Percentiles rank a stretch among this genome's conserved stretches.
Conservation (phyloP, 2,113 vertebrate species). For the Lampris megalopsis region DNA sequence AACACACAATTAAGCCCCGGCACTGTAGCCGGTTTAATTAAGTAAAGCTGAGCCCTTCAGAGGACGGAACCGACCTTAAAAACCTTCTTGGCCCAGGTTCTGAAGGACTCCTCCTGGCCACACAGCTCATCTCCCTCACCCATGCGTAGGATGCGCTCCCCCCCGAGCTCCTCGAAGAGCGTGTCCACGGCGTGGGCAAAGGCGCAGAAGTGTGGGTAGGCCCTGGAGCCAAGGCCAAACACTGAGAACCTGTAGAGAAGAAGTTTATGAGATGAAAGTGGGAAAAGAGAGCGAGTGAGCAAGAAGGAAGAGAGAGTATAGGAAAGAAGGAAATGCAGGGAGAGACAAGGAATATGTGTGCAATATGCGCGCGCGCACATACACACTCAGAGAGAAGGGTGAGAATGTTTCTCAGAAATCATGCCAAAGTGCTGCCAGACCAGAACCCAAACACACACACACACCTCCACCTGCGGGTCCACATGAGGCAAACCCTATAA, state of each 20-base stretch:
- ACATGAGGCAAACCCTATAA: not conserved
- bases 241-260: constrained; percentile 89
- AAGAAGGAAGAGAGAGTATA: constrained; percentile 1
- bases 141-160: constrained; percentile 97
- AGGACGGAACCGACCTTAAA: constrained; percentile 89
- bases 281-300: constrained; percentile 14
- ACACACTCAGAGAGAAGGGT: not conserved
- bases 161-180: constrained; percentile 95
- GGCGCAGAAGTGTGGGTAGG: constrained; percentile 98
- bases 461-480: not conserved
- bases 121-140: constrained; percentile 98
- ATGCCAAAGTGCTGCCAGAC: no score
- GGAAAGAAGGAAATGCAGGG: not conserved
- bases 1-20: not conserved
- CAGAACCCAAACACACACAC: not conserved
- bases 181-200: constrained; percentile 98
- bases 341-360: not conserved
- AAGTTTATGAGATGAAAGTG: constrained; percentile 18
- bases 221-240: constrained; percentile 96
- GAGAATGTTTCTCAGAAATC: not conserved
- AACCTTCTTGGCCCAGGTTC: constrained; percentile 98
- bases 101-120: constrained; percentile 97
- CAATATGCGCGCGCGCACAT: not conserved
- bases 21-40: not conserved
- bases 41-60: not conserved